Evolutionary conservation across 2,113 vertebrate genomes (phyloP).

Genomic region (Numida meleagris): DNA sequence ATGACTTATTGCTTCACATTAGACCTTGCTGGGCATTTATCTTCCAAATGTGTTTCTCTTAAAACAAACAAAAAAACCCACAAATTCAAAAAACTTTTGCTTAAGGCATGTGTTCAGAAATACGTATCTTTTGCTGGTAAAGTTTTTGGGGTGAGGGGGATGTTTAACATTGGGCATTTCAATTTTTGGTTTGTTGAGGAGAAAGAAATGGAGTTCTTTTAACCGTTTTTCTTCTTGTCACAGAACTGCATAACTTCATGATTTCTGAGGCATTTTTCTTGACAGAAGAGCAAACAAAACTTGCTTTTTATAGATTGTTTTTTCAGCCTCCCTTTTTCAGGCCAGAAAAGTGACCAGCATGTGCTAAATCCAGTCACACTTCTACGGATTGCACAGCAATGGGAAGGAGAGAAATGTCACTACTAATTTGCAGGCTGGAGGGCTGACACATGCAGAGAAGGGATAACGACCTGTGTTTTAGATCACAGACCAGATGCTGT

Average conservation of each 20-base stretch:
- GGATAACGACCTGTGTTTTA: neutral
- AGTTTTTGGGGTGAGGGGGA: neutral
- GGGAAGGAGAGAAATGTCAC: neutral
- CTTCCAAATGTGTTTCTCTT: neutral
- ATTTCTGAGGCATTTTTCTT: neutral
- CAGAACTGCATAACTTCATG: neutral
- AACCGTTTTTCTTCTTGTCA: neutral
- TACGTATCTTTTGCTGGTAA: neutral
- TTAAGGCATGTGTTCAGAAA: neutral
- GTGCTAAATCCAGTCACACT: neutral
- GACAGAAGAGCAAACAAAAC: fast-evolving
- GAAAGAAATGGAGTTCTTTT: neutral
- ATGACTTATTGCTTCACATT: neutral
- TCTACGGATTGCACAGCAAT: neutral
- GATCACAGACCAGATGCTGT: neutral
- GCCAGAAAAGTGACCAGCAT: neutral
- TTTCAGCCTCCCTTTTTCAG: neutral
- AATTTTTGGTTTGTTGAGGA: neutral
- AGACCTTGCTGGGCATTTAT: neutral
- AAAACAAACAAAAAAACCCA: neutral
- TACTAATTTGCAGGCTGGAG: neutral
- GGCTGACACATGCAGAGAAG: neutral
- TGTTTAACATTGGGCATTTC: neutral
- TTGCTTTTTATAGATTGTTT: neutral
- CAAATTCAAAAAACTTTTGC: neutral